Conservation (phyloP, 2,888 invertebrate species). For the Desoria tigrina region DNA sequence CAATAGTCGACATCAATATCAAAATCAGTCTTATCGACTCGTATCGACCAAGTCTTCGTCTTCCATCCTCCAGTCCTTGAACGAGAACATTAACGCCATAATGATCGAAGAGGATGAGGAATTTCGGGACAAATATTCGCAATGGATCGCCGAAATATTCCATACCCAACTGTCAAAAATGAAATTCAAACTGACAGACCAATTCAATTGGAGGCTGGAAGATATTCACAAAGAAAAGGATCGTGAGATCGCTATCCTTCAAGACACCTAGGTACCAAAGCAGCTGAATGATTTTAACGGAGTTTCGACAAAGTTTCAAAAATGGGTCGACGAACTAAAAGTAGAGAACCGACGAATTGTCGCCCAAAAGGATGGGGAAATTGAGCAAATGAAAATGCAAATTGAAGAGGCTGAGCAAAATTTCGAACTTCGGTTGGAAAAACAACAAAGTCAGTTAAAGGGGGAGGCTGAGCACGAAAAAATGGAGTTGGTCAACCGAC, state of each 20-base stretch:
- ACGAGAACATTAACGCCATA: constrained; percentile 17
- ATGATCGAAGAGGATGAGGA: constrained; percentile 29
- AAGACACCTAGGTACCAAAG: constrained; percentile 18
- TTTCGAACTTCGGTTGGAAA: constrained; percentile 30
- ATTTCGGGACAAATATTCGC: constrained; percentile 26
- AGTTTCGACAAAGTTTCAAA: constrained; percentile 24
- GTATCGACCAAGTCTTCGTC: not conserved
- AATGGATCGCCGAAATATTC: constrained; percentile 30
- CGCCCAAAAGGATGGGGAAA: constrained; percentile 21
- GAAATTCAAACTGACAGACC: constrained; percentile 17
- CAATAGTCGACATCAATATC: too few species aligned
- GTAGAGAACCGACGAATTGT: constrained; percentile 24
- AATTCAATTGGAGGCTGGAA: constrained; percentile 28
- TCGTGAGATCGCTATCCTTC: constrained; percentile 9
- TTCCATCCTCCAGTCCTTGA: not conserved
- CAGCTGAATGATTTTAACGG: constrained; percentile 25
- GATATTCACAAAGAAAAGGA: constrained; percentile 14
- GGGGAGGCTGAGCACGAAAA: constrained; percentile 29
- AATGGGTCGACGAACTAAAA: constrained; percentile 22
- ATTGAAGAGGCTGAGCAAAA: constrained; percentile 22
- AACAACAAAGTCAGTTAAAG: constrained; percentile 18
- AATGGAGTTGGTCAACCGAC: constrained; percentile 25
- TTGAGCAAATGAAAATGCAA: constrained; percentile 28
- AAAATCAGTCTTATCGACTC: not conserved
- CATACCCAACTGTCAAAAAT: constrained; percentile 16